A percentile compares a stretch with the other conserved stretches of the same genome.
These are phyloP conservation scores for Drosophila rufa DNA, from an alignment of 1,140 invertebrate species.

Conservation along the genomic window DNA sequence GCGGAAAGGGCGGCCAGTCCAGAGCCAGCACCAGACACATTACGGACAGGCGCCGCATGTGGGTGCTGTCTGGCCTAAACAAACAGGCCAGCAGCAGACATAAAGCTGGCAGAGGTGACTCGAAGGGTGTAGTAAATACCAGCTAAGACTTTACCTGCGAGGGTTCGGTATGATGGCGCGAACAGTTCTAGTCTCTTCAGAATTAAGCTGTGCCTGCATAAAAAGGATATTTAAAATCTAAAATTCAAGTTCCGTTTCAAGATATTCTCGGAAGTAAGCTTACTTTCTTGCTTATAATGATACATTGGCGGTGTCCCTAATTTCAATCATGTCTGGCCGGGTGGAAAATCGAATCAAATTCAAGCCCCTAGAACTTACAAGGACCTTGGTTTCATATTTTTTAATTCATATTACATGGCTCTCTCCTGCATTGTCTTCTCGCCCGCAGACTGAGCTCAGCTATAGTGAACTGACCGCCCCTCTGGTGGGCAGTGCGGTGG, in stretches of 20 bases:
- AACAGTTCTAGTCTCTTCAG: neutral
- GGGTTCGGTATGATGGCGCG: neutral
- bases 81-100: constrained; percentile 32
- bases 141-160: constrained; percentile 14
- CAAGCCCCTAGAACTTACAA: neutral
- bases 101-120: constrained; percentile 22
- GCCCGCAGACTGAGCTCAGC: constrained; percentile 86
- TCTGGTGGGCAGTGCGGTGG: constrained; percentile 59
- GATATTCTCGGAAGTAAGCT: no score
- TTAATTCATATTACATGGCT: neutral
- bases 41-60: constrained; percentile 72
- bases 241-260: no score
- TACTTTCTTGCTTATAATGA: no score
- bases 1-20: neutral
- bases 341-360: neutral
- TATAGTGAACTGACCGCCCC: constrained; percentile 87
- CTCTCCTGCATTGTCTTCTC: neutral
- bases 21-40: constrained; percentile 62
- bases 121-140: constrained; percentile 18
- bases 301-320: no score
- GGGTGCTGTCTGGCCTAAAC: constrained; percentile 42
- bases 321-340: no score
- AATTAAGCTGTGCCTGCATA: no score
- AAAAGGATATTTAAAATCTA: no score
- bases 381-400: neutral